Percentiles rank a stretch among this genome's conserved stretches.
phyloP scores from a whole-genome alignment of 2,797 vertebrate species.

The Xenops minutus region DNA sequence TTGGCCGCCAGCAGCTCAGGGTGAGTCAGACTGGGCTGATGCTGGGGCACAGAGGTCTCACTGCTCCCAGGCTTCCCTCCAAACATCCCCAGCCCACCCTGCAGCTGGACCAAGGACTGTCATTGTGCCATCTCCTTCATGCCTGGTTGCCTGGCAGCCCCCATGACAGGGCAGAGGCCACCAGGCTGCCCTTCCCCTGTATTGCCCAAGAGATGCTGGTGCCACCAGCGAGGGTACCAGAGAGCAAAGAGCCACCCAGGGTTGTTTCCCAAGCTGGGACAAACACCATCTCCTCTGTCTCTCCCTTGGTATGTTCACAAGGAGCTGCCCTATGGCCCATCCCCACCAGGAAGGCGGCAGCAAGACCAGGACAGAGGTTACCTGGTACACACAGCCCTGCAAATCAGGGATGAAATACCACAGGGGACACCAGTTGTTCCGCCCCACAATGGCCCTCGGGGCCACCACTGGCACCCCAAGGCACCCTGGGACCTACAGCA shows the following conservation, averaged over 20 bases:
- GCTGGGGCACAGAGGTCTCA: not conserved
- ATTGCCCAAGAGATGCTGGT: not conserved
- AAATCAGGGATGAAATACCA: not conserved
- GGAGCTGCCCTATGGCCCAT: not conserved
- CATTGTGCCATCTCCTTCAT: not conserved
- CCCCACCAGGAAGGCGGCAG: not conserved
- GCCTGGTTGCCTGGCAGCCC: not conserved
- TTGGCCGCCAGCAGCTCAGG: not conserved
- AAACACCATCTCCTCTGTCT: not conserved
- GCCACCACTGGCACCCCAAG: not conserved
- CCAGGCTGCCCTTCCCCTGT: not conserved
- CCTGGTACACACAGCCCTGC: not conserved
- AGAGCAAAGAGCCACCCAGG: not conserved
- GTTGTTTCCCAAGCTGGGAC: not conserved
- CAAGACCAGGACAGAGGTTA: slow-evolving; percentile 26
- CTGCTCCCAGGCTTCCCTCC: slow-evolving; percentile 22
- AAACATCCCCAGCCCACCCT: not conserved
- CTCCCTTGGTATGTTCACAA: not conserved
- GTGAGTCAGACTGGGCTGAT: slow-evolving; percentile 49
- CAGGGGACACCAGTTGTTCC: not conserved
- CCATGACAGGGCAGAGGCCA: not conserved
- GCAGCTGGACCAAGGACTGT: not conserved
- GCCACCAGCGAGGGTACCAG: not conserved
- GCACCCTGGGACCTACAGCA: accelerated
- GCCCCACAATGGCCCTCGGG: accelerated